Base-by-base conservation (phyloP, 2,113 vertebrate genomes). In the Gnathonemus longibarbis region DNA sequence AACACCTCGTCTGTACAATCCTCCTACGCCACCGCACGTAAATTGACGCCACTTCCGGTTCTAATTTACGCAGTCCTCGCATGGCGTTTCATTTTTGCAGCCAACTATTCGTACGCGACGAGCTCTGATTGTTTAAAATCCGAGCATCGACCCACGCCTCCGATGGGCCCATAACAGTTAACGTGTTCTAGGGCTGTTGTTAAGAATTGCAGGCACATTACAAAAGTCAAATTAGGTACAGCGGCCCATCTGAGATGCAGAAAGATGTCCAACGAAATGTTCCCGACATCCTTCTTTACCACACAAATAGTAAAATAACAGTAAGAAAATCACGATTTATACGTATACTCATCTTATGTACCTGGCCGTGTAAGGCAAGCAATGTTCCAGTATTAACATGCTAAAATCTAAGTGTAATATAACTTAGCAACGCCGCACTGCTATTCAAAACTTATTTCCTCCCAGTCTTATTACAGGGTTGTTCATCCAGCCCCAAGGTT, bases 31-130 rank as follows among this genome's bases (percentile, higher is more conserved):
- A 24, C 48, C 10, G 1, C 80, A n/a, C 90, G 90, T 88, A 74
- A 88, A 66, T 7, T 3, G 80, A 24, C 90, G 90, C 88, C 87
- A 90, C 45, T 90, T 90, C 90, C 90, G 87, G 24, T 45, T 84
- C 13, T 6, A 42, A 35, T 62, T 80, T 52, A 62, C 7, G 85
- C 70, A 19, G 15, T 52, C 46, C 66, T 48, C 86, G 13, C 56
- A 21, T 19, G 15, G 21, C 46, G 19, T 39, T 80, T 17, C 10
- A 45, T 49, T 49, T 62, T 19, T 88, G 62, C 10, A 5, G 8
- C 19, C 1, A 17, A 45, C 39, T 45, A 35, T 8, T 19, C 17
- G 13, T 42, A 80, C 74, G 31, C 31, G 74, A 42, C 35, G 0
- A 39, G 35, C 74, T 80, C 15, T 42, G 39, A 80, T 77, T 3